Conservation (phyloP, 2,888 invertebrate genomes). For the Phorcus lineatus region DNA sequence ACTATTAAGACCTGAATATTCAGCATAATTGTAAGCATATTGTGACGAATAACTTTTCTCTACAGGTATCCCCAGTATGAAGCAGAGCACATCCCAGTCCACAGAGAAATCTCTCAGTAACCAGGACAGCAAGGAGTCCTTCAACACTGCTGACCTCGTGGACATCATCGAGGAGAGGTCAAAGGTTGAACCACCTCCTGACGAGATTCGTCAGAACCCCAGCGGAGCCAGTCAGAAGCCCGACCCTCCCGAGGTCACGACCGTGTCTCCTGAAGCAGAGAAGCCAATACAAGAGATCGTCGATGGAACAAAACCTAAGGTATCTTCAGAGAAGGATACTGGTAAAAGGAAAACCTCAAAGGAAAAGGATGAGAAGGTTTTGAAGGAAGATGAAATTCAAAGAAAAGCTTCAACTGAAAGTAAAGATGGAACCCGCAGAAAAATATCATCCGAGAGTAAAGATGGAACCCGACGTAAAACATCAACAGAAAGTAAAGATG, state of each 20-base stretch:
- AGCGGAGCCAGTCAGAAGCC: neutral
- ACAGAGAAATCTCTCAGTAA: slow-evolving; percentile 35
- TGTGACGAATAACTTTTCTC: no score
- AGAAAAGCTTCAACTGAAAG: neutral
- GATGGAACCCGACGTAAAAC: neutral
- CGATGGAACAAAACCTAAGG: neutral
- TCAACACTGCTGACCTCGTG: slow-evolving; percentile 31
- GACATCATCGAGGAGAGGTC: neutral
- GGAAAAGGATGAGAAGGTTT: neutral
- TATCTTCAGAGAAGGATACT: no score
- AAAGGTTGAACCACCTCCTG: neutral
- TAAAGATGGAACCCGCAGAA: neutral
- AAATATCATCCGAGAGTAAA: neutral
- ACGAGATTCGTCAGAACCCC: neutral
- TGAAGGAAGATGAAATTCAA: neutral
- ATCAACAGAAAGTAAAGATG: neutral
- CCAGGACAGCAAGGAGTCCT: slow-evolving; percentile 41
- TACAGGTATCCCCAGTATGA: slow-evolving; percentile 34
- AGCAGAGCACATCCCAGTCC: slow-evolving; percentile 33
- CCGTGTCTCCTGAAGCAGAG: neutral
- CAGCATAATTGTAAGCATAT: no score
- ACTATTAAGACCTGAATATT: no score
- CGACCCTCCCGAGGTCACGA: neutral
- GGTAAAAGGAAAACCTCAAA: neutral
- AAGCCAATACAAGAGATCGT: neutral